Evolutionary conservation across 2,888 invertebrate species (phyloP), one percentile per base, ranked within the genome.

Genomic region (Drosophila nigricruria): DNA sequence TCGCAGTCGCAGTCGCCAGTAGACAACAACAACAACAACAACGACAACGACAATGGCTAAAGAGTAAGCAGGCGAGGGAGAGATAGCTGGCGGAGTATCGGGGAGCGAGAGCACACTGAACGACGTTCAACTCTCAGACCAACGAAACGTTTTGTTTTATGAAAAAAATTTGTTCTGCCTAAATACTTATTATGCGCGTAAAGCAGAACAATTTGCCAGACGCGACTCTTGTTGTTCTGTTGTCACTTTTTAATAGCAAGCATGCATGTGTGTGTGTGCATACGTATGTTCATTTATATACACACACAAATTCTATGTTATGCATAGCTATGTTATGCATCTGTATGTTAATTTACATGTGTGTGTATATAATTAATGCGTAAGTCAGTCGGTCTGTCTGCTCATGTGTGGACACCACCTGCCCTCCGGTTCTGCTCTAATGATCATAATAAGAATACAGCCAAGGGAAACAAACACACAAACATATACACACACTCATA

Each of bases 361-460:
- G 38, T 56, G 50, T 63, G 32, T 50, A 61, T 73, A 73, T 86
- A 84, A 89, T 84, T 81, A 84, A 88, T 84, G 87, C 89, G 75
- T 82, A 49, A 60, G 68, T 42, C 58, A 58, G 49, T 67, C 57
- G 34, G 61, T 36, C 47, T 66, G 52, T 27, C 74, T 67, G 57
- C 59, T 68, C 73, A 64, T 83, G 72, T 81, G 73, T 74, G 82
- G 89, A 88, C 88, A 88, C 83, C 86, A 87, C 89, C 90, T 89
- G 87, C 89, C 87, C 82, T 82, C 75, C 62, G 65, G 87, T 84
- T 89, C 75, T 88, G 88, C 78, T 90, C 87, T 76, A 82, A 72
- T 80, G 88, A 89, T 77, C 89, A 87, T 73, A 79, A 75, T 70
- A 70, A 70, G 75, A 77, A 70, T 78, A 77, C 68, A 63, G 65